These are phyloP conservation scores for Paracanthobrama guichenoti DNA, from an alignment of 2,113 vertebrate species.

Conservation along the genomic window DNA sequence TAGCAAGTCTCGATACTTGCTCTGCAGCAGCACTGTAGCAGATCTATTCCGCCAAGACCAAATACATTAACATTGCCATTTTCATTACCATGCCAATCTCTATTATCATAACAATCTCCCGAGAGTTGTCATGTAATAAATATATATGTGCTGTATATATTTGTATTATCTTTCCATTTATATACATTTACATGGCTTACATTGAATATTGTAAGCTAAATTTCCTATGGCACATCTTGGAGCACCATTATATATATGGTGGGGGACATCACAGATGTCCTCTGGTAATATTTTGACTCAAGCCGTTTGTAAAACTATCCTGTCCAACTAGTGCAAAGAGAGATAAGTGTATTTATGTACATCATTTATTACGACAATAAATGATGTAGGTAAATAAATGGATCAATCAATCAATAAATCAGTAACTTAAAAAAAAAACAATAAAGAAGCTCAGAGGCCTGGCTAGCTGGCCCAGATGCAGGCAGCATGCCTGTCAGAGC, in stretches of 20 bases:
- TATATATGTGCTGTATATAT: no score
- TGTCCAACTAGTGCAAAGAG: conserved; percentile 17
- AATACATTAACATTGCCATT: no score
- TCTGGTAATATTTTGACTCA: neutral
- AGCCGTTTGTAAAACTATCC: conserved; percentile 9
- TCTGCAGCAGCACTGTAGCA: no score
- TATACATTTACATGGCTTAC: neutral
- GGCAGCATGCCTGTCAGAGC: conserved; percentile 22
- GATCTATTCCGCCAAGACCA: no score
- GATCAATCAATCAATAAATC: neutral
- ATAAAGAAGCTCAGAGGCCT: conserved; percentile 41
- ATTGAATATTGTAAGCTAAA: neutral
- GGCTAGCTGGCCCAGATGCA: conserved; percentile 63
- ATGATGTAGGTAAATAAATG: conserved; percentile 15
- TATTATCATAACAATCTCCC: no score
- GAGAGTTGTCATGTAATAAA: no score
- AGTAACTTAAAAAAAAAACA: neutral
- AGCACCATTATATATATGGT: neutral
- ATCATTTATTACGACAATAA: no score
- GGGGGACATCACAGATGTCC: conserved; percentile 24
- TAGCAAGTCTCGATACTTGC: no score
- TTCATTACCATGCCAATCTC: no score
- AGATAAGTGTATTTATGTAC: neutral
- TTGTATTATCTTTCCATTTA: neutral
- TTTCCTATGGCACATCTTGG: neutral